A percentile compares a stretch with the other conserved stretches of the same genome.
phyloP scores from a whole-genome alignment of 2,113 vertebrate genomes.

The Capreolus pygargus region DNA sequence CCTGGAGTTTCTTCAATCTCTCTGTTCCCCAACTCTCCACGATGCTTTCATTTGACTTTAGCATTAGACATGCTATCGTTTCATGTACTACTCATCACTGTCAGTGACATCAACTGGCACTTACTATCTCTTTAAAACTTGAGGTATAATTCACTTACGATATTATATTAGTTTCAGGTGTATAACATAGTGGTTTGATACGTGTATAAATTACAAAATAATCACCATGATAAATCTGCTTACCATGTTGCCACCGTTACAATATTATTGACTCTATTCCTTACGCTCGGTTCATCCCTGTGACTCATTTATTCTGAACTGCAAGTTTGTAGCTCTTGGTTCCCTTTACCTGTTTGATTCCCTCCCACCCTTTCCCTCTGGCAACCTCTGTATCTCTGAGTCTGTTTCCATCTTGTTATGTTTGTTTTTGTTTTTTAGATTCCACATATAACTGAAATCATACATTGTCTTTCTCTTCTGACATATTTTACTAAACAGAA shows the following conservation, averaged over 20 bases:
- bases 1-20: neutral
- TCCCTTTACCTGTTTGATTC: neutral
- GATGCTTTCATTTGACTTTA: neutral
- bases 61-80: rapidly evolving
- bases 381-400: neutral
- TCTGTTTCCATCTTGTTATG: neutral
- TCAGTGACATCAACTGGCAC: neutral
- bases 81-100: rapidly evolving
- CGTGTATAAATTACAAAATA: neutral
- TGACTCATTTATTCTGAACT: neutral
- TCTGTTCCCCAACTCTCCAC: neutral
- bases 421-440: neutral
- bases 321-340: neutral
- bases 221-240: neutral
- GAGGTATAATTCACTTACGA: neutral
- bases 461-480: neutral
- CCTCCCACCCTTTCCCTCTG: neutral
- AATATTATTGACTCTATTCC: neutral
- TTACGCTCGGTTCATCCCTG: neutral
- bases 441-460: neutral
- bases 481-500: neutral
- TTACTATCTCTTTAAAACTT: neutral
- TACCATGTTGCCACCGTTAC: rapidly evolving
- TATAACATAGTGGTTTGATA: neutral
- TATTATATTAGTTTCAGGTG: neutral